Evolutionary conservation across 1,140 invertebrate genomes (phyloP).

Genomic region (Uloborus diversus): DNA sequence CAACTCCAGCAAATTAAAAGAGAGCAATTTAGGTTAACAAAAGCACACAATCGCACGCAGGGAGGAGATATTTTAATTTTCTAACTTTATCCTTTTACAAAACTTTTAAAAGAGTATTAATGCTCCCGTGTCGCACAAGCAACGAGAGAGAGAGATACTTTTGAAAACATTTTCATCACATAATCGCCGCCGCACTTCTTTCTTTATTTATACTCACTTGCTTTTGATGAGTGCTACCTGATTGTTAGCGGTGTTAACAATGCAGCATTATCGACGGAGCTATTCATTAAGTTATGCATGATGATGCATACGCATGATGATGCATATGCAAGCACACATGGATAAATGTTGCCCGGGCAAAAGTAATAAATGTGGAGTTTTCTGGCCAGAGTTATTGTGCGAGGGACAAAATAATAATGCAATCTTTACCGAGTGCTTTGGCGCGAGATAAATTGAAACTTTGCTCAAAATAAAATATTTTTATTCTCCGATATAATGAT

Average conservation of each 20-base stretch:
- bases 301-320: slow-evolving; percentile 10
- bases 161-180: slow-evolving; percentile 20
- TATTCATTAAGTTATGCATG: background rate
- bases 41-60: slow-evolving; percentile 37
- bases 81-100: slow-evolving; percentile 35
- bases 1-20: slow-evolving; percentile 53
- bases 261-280: no score
- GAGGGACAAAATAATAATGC: background rate
- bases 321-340: background rate
- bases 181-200: slow-evolving; percentile 52
- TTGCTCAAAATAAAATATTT: background rate
- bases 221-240: slow-evolving; percentile 37
- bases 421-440: slow-evolving; percentile 2
- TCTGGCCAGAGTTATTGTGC: background rate
- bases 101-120: slow-evolving; percentile 40
- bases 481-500: background rate
- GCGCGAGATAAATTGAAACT: slow-evolving; percentile 1
- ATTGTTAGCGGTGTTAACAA: slow-evolving; percentile 47
- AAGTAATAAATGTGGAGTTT: slow-evolving; percentile 14
- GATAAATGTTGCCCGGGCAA: slow-evolving; percentile 15
- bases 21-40: slow-evolving; percentile 54
- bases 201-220: slow-evolving; percentile 36
- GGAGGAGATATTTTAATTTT: slow-evolving; percentile 31
- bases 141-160: no score
- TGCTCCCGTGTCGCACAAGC: background rate